These are phyloP conservation scores for Luscinia luscinia DNA, from an alignment of 2,797 vertebrate species.

Conservation along the genomic window DNA sequence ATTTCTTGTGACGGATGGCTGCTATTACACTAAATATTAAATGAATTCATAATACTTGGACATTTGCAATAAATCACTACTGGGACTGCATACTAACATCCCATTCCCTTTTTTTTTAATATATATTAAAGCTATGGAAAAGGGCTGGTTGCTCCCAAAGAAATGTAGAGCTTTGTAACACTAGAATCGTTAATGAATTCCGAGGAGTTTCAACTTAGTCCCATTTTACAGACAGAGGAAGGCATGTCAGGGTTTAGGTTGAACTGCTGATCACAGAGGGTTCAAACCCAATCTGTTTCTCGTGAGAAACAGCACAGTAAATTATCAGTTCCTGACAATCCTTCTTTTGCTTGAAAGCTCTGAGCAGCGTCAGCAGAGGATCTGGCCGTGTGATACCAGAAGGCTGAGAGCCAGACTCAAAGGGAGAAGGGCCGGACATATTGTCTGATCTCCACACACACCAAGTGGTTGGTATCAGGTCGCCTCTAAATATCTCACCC, in stretches of 20 bases:
- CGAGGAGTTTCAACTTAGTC: neutral
- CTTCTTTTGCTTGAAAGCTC: conserved; percentile 7
- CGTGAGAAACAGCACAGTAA: neutral
- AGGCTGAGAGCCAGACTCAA: neutral
- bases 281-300: conserved; percentile 1
- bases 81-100: conserved; percentile 4
- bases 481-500: neutral
- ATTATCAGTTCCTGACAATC: conserved; percentile 6
- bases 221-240: neutral
- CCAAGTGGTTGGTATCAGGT: neutral
- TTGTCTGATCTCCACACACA: neutral
- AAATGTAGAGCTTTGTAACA: neutral
- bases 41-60: conserved; percentile 54
- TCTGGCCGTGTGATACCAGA: neutral
- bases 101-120: neutral
- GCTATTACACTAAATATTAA: conserved; percentile 53
- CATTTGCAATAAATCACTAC: conserved; percentile 41
- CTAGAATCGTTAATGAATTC: neutral
- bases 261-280: neutral
- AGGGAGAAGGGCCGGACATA: neutral
- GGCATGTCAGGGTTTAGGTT: neutral
- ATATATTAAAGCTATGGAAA: neutral
- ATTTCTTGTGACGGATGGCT: conserved; percentile 36
- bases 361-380: neutral
- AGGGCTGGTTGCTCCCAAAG: neutral